Base-by-base conservation (phyloP, 2,888 invertebrate genomes). In the Liopterus haemorrhoidalis region DNA sequence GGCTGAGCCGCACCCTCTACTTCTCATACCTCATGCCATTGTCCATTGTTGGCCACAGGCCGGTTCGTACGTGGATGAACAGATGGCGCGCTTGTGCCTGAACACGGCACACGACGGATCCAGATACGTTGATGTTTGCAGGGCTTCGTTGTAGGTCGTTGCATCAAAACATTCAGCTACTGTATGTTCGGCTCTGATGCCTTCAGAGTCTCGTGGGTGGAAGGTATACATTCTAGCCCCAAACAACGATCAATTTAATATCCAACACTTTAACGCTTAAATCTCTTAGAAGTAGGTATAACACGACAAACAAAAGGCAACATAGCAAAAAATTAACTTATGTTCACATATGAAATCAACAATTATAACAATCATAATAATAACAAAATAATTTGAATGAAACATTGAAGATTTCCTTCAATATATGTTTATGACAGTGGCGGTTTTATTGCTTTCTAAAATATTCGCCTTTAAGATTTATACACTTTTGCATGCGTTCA, bases 71-170 rank as follows among this genome's bases (percentile, higher is more conserved):
- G 18, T 15, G 33, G 19, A 33, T 9, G 6, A 33, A 16, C 33
- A 33, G 33, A 33, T 33, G 33, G 33, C 16, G 18, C 18, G 31
- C 31, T n/a, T 25, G 25, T 12, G 25, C 25, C n/a, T 12, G 33
- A 16, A 16, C 33, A 33, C 33, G 22, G 15, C 31, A 28, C 20
- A 14, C 27, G 38, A 38, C 27, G 25, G 6, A n/a, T 20, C 30
- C 28, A 19, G 25, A 5, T 9, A 31, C n/a, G 15, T 16, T 25
- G 16, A 38, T 38, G 25, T 25, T 25, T 18, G 38, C 12, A n/a
- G 15, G 41, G 16, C 61, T 56, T 54, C 58, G 62, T 59, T 61
- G 64, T 64, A 62, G 64, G 64, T 63, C 63, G 62, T 53, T 58
- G 55, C 59, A 57, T 65, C 63, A 64, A 57, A 41, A 41, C 41